Evolutionary conservation across 2,113 vertebrate genomes (phyloP).

Genomic region (Odobenus rosmarus): DNA sequence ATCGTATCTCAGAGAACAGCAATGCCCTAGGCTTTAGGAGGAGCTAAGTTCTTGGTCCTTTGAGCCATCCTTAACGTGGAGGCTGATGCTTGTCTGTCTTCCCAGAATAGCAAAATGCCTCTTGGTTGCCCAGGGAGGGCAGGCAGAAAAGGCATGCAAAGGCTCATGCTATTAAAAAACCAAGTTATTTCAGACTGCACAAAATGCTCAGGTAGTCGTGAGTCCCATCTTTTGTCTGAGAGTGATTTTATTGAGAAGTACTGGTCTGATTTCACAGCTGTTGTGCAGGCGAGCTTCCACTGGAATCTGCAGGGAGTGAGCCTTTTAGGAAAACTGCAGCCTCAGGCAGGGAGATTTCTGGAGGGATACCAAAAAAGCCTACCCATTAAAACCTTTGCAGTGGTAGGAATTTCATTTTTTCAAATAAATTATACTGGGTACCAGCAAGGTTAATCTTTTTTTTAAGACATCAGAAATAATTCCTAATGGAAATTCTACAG

Average conservation of each 20-base stretch:
- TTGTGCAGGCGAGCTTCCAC: background rate
- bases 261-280: background rate
- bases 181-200: background rate
- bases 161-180: background rate
- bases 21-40: background rate
- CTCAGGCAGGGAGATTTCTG: background rate
- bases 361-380: background rate
- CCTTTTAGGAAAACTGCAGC: background rate
- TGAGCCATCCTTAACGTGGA: background rate
- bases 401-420: constrained; percentile 35
- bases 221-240: background rate
- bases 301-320: background rate
- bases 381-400: constrained; percentile 50
- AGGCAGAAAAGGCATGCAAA: background rate
- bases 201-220: background rate
- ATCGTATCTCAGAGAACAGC: background rate
- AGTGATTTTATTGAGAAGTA: background rate
- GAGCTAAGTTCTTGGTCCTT: background rate
- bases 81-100: background rate
- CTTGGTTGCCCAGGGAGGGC: background rate
- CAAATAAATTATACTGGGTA: constrained; percentile 52
- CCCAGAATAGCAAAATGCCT: background rate
- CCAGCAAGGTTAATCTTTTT: constrained; percentile 65
- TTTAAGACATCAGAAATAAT: constrained; percentile 64
- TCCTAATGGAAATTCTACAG: constrained; percentile 57